Evolutionary conservation across 2,888 invertebrate genomes (phyloP), one percentile per base, ranked within the genome.

Genomic region (Aphodius sticticus): DNA sequence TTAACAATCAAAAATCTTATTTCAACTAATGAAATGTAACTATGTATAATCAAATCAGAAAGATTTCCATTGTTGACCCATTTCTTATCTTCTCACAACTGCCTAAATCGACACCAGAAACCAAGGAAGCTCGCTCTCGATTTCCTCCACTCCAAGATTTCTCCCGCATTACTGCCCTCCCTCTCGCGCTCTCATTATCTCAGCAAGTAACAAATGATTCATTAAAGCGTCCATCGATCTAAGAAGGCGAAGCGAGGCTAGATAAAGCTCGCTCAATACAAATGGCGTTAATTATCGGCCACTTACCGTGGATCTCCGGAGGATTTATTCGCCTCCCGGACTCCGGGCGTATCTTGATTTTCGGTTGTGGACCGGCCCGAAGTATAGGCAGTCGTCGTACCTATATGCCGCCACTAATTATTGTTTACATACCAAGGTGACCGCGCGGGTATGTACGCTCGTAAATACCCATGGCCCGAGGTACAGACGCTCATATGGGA

Each of bases 361-460:
- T 84, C 84, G 84, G 81, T 83, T 83, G 83, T 82, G 80, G 77
- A 81, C 53, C 53, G 53, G 53, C 9, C 53, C 53, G 9, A 53
- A 53, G 12, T 2, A 53, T 2, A 82, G 85, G 84, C 84, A 85
- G 84, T 85, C 84, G 26, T 26, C 26, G 26, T 26, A 26, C 26
- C 26, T 26, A 26, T 12, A 9, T 12, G 53, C 53, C 53, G 2
- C 53, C 53, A 53, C 86, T 88, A 88, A 88, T 88, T 88, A 87
- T 87, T 88, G 88, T 88, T 87, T 87, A 87, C 87, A 87, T 87
- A 87, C 86, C 88, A 88, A 88, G 88, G 88, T 88, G 88, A 88
- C 88, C 88, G 86, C 84, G 84, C 85, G 85, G 84, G 86, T 87
- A 87, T 86, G 85, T 86, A 85, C 84, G 83, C 87, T 86, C 87